phyloP scores from a whole-genome alignment of 2,888 invertebrate species.

The Troides aeacus region DNA sequence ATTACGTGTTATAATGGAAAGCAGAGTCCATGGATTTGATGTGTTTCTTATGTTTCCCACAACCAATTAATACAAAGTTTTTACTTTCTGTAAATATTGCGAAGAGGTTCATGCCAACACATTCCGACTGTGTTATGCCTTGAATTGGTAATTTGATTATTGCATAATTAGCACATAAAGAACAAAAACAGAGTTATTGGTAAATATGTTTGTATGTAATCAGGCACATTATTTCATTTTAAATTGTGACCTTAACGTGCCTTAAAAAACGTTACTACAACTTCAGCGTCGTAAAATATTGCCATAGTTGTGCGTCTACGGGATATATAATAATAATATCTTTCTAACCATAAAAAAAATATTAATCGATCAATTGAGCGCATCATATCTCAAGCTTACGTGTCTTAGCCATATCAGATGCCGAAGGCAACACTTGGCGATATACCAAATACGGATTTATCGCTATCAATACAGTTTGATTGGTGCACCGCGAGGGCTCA shows the following conservation, averaged over 20 bases:
- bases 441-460: constrained; percentile 50
- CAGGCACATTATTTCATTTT: too few relatives aligned
- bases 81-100: too few relatives aligned
- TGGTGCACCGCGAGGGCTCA: constrained; percentile 41
- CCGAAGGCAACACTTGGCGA: constrained; percentile 45
- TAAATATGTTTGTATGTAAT: too few relatives aligned
- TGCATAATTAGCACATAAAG: too few relatives aligned
- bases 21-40: background rate
- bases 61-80: too few relatives aligned
- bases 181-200: too few relatives aligned
- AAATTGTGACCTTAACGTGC: too few relatives aligned
- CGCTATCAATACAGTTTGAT: constrained; percentile 55
- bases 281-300: too few relatives aligned
- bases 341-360: constrained; percentile 30
- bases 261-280: too few relatives aligned
- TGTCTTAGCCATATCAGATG: constrained; percentile 46
- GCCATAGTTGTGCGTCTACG: background rate
- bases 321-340: background rate
- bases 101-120: too few relatives aligned
- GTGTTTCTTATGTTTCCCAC: background rate
- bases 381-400: constrained; percentile 33
- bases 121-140: too few relatives aligned
- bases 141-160: too few relatives aligned
- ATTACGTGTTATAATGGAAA: constrained; percentile 36
- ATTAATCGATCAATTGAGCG: constrained; percentile 37